Evolutionary conservation across 2,113 vertebrate genomes (phyloP), one percentile per base, ranked within the genome.

Genomic region (Eudyptes chrysolophus): DNA sequence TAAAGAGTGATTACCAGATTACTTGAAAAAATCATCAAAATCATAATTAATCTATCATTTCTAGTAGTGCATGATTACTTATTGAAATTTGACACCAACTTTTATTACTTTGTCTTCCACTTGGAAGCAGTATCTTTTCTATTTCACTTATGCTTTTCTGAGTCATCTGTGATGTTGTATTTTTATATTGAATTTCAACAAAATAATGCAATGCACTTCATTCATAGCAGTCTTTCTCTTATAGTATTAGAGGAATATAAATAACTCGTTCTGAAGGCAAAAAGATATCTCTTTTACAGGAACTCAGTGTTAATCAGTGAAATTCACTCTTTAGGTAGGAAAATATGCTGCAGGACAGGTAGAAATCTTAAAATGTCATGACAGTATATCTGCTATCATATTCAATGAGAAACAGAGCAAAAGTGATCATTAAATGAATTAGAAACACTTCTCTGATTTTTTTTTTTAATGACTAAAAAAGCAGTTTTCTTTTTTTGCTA

Each of bases 21-120:
- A 51, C 8, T 15, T 80, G 34, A 95, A 83, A 96, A 96, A 92
- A 92, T 38, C 17, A 86, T 92, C 11, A 12, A 19, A 76, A 42
- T 65, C 17, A 36, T 80, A 81, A 69, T 84, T 81, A 90, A 51
- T 44, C 34, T 94, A 38, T 85, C 5, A 55, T 92, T 71, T 61
- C 52, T 21, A 88, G 38, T 85, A 65, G 21, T n/a, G 36, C 9
- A 40, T 55, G 29, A 89, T 70, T 90, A n/a, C 10, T 16, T 70
- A 38, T 42, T 77, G 25, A 34, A 86, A 49, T 64, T 46, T 57
- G n/a, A 78, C 30, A 78, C 11, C 17, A 85, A 4, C 29, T 52
- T 82, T 85, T 26, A 13, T 27, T 80, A 48, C 76, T 95, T 96
- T 1, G 3, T 75, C 32, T 95, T 95, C 30, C 70, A n/a, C 57